A percentile compares a stretch with the other conserved stretches of the same genome.
These are phyloP conservation scores for Cheilosia urbana DNA, from an alignment of 2,888 invertebrate genomes.

Conservation along the genomic window DNA sequence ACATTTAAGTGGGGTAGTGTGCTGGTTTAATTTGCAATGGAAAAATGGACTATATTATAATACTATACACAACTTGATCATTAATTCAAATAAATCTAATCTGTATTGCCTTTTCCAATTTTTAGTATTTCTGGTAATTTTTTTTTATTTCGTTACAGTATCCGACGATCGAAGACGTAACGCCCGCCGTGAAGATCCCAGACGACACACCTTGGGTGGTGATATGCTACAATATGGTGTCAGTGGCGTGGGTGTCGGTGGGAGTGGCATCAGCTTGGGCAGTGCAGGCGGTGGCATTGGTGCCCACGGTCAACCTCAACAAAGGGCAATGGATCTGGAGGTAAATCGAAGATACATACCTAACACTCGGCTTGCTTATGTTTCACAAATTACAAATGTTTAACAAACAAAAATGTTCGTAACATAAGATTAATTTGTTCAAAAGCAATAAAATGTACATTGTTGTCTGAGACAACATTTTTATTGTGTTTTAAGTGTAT, in stretches of 20 bases:
- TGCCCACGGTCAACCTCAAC: slow-evolving; percentile 85
- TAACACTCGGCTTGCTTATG: slow-evolving; percentile 65
- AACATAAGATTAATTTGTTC: slow-evolving; percentile 29
- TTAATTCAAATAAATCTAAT: too few species aligned
- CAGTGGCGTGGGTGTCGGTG: slow-evolving; percentile 77
- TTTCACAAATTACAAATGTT: slow-evolving; percentile 73
- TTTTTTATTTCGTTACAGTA: slow-evolving; percentile 74
- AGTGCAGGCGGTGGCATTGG: slow-evolving; percentile 82
- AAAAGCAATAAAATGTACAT: slow-evolving; percentile 17
- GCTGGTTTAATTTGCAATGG: too few species aligned
- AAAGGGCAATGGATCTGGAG: slow-evolving; percentile 90
- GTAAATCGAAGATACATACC: slow-evolving; percentile 84
- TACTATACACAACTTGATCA: too few species aligned
- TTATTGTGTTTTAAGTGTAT: slow-evolving; percentile 53
- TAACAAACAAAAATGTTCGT: slow-evolving; percentile 30
- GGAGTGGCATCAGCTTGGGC: slow-evolving; percentile 79
- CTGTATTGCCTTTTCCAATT: too few species aligned
- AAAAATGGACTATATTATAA: too few species aligned
- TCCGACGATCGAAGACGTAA: slow-evolving; percentile 82
- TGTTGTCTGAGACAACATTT: slow-evolving; percentile 39
- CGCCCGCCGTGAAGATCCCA: slow-evolving; percentile 90
- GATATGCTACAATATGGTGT: slow-evolving; percentile 87
- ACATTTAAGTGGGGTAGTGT: too few species aligned
- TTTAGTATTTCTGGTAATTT: too few species aligned
- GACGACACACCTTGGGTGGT: slow-evolving; percentile 92